phyloP scores from a whole-genome alignment of 2,888 invertebrate species.

The Prosopocoilus inquinatus region DNA sequence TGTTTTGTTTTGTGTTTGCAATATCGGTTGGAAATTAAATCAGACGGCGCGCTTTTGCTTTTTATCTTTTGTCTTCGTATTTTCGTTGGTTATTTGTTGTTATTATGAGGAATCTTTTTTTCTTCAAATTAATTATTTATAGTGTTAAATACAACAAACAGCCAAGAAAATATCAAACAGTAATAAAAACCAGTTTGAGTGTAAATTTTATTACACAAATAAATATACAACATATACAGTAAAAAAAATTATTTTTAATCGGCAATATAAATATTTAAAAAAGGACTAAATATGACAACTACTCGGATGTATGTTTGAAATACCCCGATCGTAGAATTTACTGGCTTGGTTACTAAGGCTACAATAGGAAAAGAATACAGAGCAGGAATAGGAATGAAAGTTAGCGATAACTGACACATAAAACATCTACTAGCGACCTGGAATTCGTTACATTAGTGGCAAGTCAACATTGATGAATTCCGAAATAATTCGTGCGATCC shows the following conservation, averaged over 20 bases:
- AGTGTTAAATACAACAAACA: not conserved
- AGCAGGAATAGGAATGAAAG: constrained; percentile 9
- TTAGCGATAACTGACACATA: not conserved
- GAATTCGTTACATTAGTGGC: constrained; percentile 18
- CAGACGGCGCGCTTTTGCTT: too few relatives aligned
- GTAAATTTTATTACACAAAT: constrained; percentile 3
- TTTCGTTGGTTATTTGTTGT: not conserved
- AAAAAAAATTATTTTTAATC: constrained; percentile 3
- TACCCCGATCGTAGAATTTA: constrained; percentile 16
- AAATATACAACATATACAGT: constrained; percentile 5
- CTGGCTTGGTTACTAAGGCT: constrained; percentile 22
- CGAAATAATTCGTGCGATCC: not conserved
- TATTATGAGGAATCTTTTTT: not conserved
- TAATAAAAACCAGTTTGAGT: not conserved
- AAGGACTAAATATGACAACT: constrained; percentile 16
- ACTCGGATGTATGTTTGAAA: constrained; percentile 5
- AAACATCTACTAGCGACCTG: constrained; percentile 9
- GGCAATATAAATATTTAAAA: constrained; percentile 19
- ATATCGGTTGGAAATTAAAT: too few relatives aligned
- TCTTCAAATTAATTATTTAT: not conserved
- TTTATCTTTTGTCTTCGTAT: constrained; percentile 6
- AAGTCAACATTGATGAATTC: constrained; percentile 10
- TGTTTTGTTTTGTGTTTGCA: constrained; percentile 15
- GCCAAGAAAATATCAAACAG: not conserved
- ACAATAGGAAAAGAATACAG: constrained; percentile 10